A percentile compares a stretch with the other conserved stretches of the same genome.
These are phyloP conservation scores for Oryzias melastigma DNA, from an alignment of 2,113 vertebrate species.

Conservation along the genomic window DNA sequence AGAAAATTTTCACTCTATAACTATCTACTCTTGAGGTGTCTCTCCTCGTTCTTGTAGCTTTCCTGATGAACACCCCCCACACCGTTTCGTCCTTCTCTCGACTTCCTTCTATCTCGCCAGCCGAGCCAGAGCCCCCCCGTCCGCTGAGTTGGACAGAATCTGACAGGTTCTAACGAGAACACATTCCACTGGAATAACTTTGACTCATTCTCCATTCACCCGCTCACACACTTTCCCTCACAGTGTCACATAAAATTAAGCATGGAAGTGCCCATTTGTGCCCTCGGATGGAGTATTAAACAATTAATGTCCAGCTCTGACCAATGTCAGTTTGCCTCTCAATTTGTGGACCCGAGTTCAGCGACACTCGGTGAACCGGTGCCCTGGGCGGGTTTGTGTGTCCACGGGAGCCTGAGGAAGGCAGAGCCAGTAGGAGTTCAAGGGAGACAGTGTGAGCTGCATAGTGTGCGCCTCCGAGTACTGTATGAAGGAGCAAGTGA, in stretches of 20 bases:
- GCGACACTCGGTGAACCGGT: background rate
- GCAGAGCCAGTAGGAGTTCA: background rate
- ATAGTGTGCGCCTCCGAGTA: constrained; percentile 11
- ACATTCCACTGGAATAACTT: constrained; percentile 63
- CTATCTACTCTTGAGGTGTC: constrained; percentile 27
- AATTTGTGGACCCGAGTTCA: constrained; percentile 10
- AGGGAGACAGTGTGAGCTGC: background rate
- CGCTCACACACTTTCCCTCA: background rate
- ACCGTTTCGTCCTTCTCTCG: constrained; percentile 16
- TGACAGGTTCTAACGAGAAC: constrained; percentile 58
- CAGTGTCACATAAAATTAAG: constrained; percentile 2
- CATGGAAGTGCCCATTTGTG: background rate
- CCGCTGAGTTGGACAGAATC: constrained; percentile 44
- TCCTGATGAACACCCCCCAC: constrained; percentile 20
- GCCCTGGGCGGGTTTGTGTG: background rate
- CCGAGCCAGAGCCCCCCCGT: constrained; percentile 22
- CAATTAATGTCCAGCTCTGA: constrained; percentile 1
- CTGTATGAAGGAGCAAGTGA: background rate
- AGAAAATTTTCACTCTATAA: constrained; percentile 13
- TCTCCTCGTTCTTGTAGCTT: constrained; percentile 33
- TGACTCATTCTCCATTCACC: constrained; percentile 6
- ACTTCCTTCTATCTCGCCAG: constrained; percentile 13
- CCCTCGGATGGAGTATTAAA: constrained; percentile 7
- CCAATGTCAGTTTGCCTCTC: background rate
- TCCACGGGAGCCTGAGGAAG: background rate